Percentiles rank a stretch among this genome's conserved stretches.
phyloP scores from a whole-genome alignment of 1,140 invertebrate species.

The Pseudomyrmex gracilis region DNA sequence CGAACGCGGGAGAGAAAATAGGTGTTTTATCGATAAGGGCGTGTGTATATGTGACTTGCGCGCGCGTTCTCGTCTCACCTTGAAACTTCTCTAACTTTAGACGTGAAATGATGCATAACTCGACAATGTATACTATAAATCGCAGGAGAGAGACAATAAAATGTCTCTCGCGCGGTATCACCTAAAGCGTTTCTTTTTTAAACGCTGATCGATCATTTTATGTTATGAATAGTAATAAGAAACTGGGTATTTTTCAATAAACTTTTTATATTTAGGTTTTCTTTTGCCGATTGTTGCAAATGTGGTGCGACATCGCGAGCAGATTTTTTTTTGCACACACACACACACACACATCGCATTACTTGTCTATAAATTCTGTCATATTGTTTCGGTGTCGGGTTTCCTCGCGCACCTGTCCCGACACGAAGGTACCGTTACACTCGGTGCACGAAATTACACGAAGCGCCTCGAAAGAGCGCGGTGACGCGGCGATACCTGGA shows the following conservation, averaged over 20 bases:
- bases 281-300: too few relatives aligned
- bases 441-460: constrained; percentile 47
- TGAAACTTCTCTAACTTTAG: constrained; percentile 60
- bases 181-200: not conserved
- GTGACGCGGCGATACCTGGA: not conserved
- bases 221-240: not conserved
- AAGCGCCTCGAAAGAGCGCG: constrained; percentile 24
- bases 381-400: constrained; percentile 38
- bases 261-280: too few relatives aligned
- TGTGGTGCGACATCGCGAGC: too few relatives aligned
- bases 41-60: constrained; percentile 32
- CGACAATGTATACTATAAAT: constrained; percentile 40
- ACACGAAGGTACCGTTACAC: constrained; percentile 48
- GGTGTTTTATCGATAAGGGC: constrained; percentile 52
- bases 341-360: not conserved
- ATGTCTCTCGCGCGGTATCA: not conserved
- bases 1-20: constrained; percentile 56
- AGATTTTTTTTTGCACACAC: too few relatives aligned
- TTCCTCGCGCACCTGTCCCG: constrained; percentile 42
- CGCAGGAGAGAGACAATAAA: constrained; percentile 22
- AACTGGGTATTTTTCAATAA: not conserved
- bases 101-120: constrained; percentile 56
- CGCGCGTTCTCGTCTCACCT: constrained; percentile 36
- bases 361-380: constrained; percentile 17
- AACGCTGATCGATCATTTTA: not conserved